Evolutionary conservation across 2,797 vertebrate genomes (phyloP), one percentile per base, ranked within the genome.

Genomic region (Gallinago solitaria): DNA sequence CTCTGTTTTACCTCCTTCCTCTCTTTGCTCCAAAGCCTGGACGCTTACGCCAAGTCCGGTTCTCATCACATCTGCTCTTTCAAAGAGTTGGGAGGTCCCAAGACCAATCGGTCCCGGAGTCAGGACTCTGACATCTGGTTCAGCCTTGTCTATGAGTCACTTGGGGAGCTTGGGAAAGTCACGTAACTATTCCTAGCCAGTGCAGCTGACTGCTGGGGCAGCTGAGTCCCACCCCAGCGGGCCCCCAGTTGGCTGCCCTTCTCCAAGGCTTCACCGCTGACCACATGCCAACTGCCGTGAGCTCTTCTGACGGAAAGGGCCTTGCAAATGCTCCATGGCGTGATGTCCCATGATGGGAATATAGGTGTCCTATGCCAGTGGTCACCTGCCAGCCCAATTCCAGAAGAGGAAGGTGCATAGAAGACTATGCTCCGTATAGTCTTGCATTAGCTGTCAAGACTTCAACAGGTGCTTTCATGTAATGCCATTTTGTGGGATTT

Each of bases 101-200:
- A 53, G 67, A 76, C 94, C 84, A 79, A 24, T 89, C 77, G 75
- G 41, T 59, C 80, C 76, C 4, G 2, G 69, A 77, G 83, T 88
- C 60, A 68, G 43, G 54, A 39, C 59, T 89, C 90, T 51, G 81
- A 94, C 94, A 90, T 94, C 91, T 93, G 81, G 37, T 71, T 79
- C 89, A 85, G 89, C 81, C 95, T 84, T 33, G 57, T n/a, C 85
- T 79, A 0, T 64, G 95, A 84, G 74, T 90, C 86, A 21, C 95
- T n/a, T 89, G 89, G 89, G 89, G 89, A 95, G 74, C 86, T 93
- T 81, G 67, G 89, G 90, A 92, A 94, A 93, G 90, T 87, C 96
- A 94, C 21, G 7, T 82, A 83, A 61, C 61, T 76, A 30, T 65
- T 96, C 81, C 77, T 20, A 76, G 89, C 90, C 33, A 75, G 48